Conservation (phyloP, 2,113 vertebrate genomes). For the Suricata suricatta region DNA sequence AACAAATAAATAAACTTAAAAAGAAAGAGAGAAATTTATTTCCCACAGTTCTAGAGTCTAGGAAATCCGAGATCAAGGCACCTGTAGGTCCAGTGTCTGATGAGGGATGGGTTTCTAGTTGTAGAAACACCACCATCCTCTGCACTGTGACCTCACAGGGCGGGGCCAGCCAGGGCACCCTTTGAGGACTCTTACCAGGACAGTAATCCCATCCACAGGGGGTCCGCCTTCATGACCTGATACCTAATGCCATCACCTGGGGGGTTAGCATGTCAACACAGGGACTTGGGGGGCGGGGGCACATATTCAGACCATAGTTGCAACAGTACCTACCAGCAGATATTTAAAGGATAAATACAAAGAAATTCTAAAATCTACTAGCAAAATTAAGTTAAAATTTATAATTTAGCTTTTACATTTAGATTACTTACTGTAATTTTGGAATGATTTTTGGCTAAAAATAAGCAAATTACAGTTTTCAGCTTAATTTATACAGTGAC, state of each 20-base stretch:
- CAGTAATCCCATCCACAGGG: too few relatives aligned
- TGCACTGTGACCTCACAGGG: too few relatives aligned
- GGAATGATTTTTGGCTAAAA: background rate
- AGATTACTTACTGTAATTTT: background rate
- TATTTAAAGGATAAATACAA: background rate
- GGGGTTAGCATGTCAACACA: background rate
- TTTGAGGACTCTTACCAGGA: background rate
- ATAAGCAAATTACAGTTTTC: background rate
- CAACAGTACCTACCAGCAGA: background rate
- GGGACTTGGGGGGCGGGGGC: background rate
- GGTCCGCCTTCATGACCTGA: background rate
- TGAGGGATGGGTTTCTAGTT: background rate
- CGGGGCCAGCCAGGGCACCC: rapidly evolving
- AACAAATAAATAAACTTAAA: background rate
- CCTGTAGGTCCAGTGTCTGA: background rate
- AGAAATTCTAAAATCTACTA: background rate
- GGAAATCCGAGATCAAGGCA: background rate
- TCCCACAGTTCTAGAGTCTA: background rate
- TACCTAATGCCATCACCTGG: background rate
- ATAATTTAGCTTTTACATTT: background rate
- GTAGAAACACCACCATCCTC: background rate
- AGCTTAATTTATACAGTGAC: background rate
- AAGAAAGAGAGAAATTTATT: background rate
- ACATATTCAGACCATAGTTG: background rate
- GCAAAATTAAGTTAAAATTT: background rate